Base-by-base conservation (phyloP, 2,888 invertebrate species). In the Sesia bembeciformis region DNA sequence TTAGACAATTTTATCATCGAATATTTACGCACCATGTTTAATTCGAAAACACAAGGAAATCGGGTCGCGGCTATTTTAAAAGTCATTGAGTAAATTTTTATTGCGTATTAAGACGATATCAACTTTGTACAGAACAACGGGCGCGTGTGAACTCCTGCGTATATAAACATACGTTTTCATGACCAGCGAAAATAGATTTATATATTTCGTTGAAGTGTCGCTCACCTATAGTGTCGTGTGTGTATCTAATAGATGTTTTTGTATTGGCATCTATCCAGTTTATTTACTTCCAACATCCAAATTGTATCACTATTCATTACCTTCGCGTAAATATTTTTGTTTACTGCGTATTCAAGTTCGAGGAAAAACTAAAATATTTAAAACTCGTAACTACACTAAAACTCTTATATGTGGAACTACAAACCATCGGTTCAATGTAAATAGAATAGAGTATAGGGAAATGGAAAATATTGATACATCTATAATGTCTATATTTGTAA, bases 241-340 rank as follows among this genome's bases (percentile, higher is more conserved):
- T 64, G 64, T 67, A 68, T 74, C 73, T 74, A 72, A 67, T 74
- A 74, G 70, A 75, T 72, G 70, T 73, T 78, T 74, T 74, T 72
- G 68, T 73, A 74, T 81, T 88, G 87, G 87, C 81, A 50, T 56
- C 40, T 53, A 53, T 78, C 87, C 87, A 88, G 81, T 72, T 70
- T 67, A 76, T 78, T 71, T 70, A 73, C 72, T 76, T 76, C 71
- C 69, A 58, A 49, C 55, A 53, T 56, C 55, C 57, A 52, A 65
- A 70, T 73, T 67, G 61, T 60, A 59, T 59, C 59, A 56, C 23
- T 23, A 23, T 23, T 23, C 23, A 23, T 23, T 23, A 23, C 54
- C 55, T 60, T 58, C 56, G 62, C 60, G 69, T 72, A 73, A 70
- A 74, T 75, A 72, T 74, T 74, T 74, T 68, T 74, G 72, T 77